A percentile compares a stretch with the other conserved stretches of the same genome.
phyloP scores from a whole-genome alignment of 2,113 vertebrate genomes.

The Gallinago jamesoni region DNA sequence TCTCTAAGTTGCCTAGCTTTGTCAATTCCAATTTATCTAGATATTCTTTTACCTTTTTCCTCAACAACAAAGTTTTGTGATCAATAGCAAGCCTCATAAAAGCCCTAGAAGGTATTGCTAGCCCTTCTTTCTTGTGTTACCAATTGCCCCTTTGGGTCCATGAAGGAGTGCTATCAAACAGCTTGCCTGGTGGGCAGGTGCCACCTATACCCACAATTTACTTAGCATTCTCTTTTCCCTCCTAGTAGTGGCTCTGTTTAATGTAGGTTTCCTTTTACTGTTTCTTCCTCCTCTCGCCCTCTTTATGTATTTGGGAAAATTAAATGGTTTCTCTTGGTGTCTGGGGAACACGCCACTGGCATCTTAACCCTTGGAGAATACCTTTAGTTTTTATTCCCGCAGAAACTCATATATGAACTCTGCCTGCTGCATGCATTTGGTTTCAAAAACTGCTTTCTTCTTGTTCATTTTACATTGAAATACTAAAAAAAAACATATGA shows the following conservation, averaged over 20 bases:
- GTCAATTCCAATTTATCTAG: slow-evolving; percentile 79
- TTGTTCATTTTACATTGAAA: neutral
- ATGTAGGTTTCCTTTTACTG: neutral
- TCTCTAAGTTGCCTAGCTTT: slow-evolving; percentile 71
- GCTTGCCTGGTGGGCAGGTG: neutral
- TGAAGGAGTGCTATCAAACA: neutral
- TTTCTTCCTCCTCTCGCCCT: neutral
- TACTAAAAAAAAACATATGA: neutral
- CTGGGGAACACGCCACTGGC: neutral
- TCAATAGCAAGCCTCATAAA: slow-evolving; percentile 48
- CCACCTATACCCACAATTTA: neutral
- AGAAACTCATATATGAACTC: neutral
- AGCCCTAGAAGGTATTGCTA: slow-evolving; percentile 41
- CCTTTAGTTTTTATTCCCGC: neutral
- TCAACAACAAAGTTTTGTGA: slow-evolving; percentile 64
- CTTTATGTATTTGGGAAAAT: neutral
- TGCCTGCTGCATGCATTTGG: neutral
- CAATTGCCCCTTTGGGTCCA: neutral
- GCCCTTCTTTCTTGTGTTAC: slow-evolving; percentile 15
- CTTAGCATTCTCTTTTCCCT: neutral
- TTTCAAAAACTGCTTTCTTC: neutral
- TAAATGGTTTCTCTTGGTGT: neutral
- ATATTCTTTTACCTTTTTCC: slow-evolving; percentile 73
- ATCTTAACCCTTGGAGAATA: neutral
- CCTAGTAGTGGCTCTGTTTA: neutral